phyloP scores from a whole-genome alignment of 2,797 vertebrate species.

The Gambelia wislizenii region DNA sequence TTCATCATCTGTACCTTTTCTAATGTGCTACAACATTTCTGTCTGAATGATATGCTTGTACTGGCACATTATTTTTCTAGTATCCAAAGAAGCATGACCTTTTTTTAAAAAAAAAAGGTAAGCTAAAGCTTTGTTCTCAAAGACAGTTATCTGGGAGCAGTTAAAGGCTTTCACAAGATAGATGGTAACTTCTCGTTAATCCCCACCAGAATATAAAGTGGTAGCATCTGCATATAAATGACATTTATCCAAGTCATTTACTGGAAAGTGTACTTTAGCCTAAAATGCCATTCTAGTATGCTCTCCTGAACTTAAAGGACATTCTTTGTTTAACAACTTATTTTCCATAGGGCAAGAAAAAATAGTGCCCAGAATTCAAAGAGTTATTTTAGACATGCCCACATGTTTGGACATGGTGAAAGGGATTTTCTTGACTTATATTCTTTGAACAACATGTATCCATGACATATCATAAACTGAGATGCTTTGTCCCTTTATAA shows the following conservation, averaged over 20 bases:
- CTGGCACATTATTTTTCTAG: slow-evolving; percentile 42
- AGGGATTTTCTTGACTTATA: not conserved
- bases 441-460: not conserved
- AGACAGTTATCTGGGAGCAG: slow-evolving; percentile 51
- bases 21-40: slow-evolving; percentile 32
- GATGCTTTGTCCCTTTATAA: not conserved
- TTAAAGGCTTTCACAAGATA: slow-evolving; percentile 50
- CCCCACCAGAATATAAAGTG: slow-evolving; percentile 43
- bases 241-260: slow-evolving; percentile 57
- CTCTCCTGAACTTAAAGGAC: slow-evolving; percentile 51
- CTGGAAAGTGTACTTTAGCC: slow-evolving; percentile 56
- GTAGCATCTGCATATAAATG: slow-evolving; percentile 63
- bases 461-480: not conserved
- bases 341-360: slow-evolving; percentile 25
- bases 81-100: slow-evolving; percentile 45
- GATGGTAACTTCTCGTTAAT: slow-evolving; percentile 57
- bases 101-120: slow-evolving; percentile 39
- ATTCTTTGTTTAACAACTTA: slow-evolving; percentile 36
- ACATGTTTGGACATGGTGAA: not conserved
- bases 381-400: not conserved
- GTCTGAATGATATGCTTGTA: slow-evolving; percentile 29
- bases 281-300: slow-evolving; percentile 42
- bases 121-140: slow-evolving; percentile 41
- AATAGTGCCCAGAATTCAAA: not conserved
- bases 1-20: slow-evolving; percentile 34